A percentile compares a stretch with the other conserved stretches of the same genome.
These are phyloP conservation scores for Helicoverpa armigera DNA, from an alignment of 1,140 invertebrate species.

Conservation along the genomic window DNA sequence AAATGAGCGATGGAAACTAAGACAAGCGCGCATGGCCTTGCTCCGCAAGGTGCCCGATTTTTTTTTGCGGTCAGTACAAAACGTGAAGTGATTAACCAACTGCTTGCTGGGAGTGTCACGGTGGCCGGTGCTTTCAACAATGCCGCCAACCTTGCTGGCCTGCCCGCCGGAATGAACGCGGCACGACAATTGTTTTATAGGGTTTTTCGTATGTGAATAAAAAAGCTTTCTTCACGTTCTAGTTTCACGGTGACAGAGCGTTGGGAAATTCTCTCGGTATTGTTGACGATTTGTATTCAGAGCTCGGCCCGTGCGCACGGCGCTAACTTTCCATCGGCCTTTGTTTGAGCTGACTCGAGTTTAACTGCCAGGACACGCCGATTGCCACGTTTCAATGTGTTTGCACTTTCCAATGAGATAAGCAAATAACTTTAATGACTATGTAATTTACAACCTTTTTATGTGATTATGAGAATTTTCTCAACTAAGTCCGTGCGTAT, in stretches of 20 bases:
- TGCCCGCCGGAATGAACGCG: conserved; percentile 36
- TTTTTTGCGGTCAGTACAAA: conserved; percentile 75
- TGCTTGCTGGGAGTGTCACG: conserved; percentile 58
- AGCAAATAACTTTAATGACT: conserved; percentile 20
- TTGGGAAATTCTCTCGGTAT: conserved; percentile 70
- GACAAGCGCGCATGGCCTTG: conserved; percentile 72
- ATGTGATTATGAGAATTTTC: conserved; percentile 17
- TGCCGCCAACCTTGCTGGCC: conserved; percentile 54
- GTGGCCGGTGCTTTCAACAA: conserved; percentile 59
- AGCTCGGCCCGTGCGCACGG: conserved; percentile 55
- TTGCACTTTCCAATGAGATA: conserved; percentile 56
- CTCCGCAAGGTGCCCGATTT: conserved; percentile 74
- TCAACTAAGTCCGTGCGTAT: conserved; percentile 37
- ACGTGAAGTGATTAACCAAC: conserved; percentile 71
- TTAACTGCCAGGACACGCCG: conserved; percentile 64
- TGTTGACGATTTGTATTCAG: conserved; percentile 82
- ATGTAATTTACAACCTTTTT: conserved; percentile 3
- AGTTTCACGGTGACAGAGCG: conserved; percentile 61
- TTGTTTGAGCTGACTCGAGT: conserved; percentile 66
- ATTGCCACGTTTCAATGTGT: conserved; percentile 54
- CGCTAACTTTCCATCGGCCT: conserved; percentile 81
- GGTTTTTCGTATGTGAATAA: conserved; percentile 38
- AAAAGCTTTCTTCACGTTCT: conserved; percentile 68
- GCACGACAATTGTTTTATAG: conserved; percentile 43
- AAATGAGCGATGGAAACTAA: conserved; percentile 71